Evolutionary conservation across 2,797 vertebrate genomes (phyloP).

Genomic region (Ispidina picta): DNA sequence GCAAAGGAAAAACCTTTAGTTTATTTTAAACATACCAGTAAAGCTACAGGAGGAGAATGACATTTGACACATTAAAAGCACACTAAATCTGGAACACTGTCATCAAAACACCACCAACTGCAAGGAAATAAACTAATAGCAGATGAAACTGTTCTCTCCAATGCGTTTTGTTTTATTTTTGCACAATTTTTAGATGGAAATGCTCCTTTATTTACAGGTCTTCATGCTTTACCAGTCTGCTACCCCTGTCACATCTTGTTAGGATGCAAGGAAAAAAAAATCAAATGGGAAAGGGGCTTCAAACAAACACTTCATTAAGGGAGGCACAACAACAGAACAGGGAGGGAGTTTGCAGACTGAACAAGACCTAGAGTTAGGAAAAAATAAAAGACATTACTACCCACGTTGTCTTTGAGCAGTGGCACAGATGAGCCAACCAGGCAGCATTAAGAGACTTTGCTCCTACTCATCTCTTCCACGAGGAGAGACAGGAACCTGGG

Average conservation of each 20-base stretch:
- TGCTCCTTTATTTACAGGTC: conserved; percentile 25
- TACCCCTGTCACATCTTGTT: neutral
- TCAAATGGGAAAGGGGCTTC: neutral
- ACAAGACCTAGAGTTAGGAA: neutral
- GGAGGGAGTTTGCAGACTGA: neutral
- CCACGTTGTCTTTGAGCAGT: neutral
- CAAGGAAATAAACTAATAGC: neutral
- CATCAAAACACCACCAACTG: neutral
- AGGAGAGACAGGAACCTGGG: neutral
- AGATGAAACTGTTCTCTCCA: neutral
- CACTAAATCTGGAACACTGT: neutral
- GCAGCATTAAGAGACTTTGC: neutral
- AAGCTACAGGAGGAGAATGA: neutral
- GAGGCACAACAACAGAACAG: neutral
- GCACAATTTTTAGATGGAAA: neutral
- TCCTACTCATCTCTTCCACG: neutral
- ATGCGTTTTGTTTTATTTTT: neutral
- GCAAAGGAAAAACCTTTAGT: neutral
- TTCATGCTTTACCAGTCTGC: neutral
- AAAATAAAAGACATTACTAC: neutral
- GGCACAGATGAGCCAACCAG: neutral
- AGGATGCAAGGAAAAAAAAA: neutral
- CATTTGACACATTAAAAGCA: neutral
- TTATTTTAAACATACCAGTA: neutral
- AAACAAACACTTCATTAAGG: conserved; percentile 14